Percentiles rank a stretch among this genome's conserved stretches.
Conservation (phyloP, 2,888 invertebrate genomes). For the Prenolepis imparis region DNA sequence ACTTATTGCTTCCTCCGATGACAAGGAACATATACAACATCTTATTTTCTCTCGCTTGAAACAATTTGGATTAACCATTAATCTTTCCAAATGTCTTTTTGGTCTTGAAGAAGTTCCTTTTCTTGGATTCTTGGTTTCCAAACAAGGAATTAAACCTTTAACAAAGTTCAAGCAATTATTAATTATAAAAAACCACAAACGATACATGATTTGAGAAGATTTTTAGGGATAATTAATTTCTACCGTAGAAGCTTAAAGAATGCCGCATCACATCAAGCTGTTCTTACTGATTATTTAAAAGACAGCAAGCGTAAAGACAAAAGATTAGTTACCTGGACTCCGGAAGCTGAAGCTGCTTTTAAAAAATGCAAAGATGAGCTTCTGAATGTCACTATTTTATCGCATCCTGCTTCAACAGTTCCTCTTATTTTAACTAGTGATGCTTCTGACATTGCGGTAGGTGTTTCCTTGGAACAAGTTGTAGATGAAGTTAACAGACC, state of each 20-base stretch:
- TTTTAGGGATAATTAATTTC: not conserved
- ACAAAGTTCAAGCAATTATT: not conserved
- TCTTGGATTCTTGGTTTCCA: not conserved
- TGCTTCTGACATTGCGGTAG: not conserved
- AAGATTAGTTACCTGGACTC: not conserved
- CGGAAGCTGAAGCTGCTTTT: not conserved
- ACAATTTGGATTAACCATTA: not conserved
- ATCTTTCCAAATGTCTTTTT: not conserved
- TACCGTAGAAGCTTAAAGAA: not conserved
- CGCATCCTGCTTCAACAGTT: not conserved
- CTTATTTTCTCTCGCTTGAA: too few relatives aligned
- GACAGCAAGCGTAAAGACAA: not conserved
- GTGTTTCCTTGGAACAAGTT: not conserved
- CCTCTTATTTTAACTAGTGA: not conserved
- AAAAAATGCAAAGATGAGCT: not conserved
- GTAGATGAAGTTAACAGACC: not conserved
- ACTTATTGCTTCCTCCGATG: too few relatives aligned
- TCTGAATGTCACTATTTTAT: not conserved
- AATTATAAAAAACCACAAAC: not conserved
- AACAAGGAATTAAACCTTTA: too few relatives aligned
- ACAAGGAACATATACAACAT: too few relatives aligned
- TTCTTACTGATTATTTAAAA: not conserved
- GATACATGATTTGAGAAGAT: not conserved
- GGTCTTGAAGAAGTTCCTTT: not conserved
- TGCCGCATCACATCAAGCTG: not conserved